Conservation (phyloP, 2,797 vertebrate species). For the Phalanger gymnotis region DNA sequence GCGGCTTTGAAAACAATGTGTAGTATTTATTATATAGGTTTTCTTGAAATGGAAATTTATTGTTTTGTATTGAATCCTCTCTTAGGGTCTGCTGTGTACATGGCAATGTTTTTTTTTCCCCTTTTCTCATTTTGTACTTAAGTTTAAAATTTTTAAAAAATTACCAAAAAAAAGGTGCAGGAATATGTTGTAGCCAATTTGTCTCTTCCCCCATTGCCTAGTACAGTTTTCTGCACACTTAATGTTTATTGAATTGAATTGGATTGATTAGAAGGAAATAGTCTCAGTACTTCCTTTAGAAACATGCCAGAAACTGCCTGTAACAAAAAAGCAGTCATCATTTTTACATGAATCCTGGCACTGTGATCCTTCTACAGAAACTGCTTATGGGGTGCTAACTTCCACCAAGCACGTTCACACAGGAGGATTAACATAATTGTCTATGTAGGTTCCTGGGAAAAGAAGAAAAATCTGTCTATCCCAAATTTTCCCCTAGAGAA, state of each 20-base stretch:
- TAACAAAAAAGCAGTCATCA: conserved; percentile 9
- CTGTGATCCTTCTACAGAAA: background rate
- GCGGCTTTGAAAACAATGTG: too few relatives aligned
- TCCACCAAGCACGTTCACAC: conserved; percentile 4
- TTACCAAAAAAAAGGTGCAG: background rate
- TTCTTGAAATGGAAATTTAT: too few relatives aligned
- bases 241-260: background rate
- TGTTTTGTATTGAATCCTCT: too few relatives aligned
- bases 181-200: background rate
- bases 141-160: too few relatives aligned
- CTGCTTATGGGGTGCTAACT: background rate
- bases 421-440: background rate
- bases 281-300: background rate
- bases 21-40: too few relatives aligned
- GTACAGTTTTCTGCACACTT: background rate
- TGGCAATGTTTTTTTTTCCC: too few relatives aligned
- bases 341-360: background rate
- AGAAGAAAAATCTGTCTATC: background rate
- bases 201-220: background rate
- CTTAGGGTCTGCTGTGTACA: too few relatives aligned
- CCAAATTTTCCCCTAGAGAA: conserved; percentile 6
- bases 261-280: background rate
- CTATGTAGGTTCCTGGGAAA: background rate
- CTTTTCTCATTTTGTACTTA: too few relatives aligned
- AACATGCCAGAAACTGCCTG: background rate